Evolutionary conservation across 2,113 vertebrate genomes (phyloP).

Genomic region (Pao palembangensis): DNA sequence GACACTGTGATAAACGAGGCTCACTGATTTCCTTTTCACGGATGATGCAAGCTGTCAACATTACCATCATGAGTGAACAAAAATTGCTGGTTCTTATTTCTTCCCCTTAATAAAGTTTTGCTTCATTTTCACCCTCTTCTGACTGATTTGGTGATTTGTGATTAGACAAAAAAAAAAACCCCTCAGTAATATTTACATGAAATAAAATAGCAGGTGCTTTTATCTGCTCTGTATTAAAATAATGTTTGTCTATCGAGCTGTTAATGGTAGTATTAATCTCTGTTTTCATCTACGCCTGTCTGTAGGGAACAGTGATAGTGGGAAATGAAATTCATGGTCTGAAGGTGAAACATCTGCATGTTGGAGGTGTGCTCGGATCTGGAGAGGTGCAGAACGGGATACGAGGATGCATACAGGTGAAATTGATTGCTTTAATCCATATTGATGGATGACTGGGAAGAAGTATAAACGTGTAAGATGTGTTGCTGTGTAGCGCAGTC

Average conservation of each 20-base stretch:
- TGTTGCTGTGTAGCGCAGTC: background rate
- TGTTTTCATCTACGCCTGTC: conserved; percentile 8
- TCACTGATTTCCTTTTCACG: conserved; percentile 32
- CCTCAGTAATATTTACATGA: background rate
- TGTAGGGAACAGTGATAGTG: conserved; percentile 87
- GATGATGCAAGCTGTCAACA: conserved; percentile 16
- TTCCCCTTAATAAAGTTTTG: conserved; percentile 23
- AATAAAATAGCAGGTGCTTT: background rate
- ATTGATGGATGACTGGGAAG: background rate
- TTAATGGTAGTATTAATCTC: conserved; percentile 23
- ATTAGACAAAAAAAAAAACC: background rate
- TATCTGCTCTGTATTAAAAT: background rate
- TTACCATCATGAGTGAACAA: conserved; percentile 1
- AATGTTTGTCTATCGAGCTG: background rate
- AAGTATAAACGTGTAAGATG: background rate
- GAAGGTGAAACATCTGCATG: conserved; percentile 93
- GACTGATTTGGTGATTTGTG: background rate
- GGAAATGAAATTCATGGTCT: conserved; percentile 92
- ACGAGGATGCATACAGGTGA: conserved; percentile 94
- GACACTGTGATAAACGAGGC: conserved; percentile 18
- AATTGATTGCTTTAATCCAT: conserved; percentile 5
- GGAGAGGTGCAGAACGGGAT: conserved; percentile 89
- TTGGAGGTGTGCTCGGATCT: conserved; percentile 86
- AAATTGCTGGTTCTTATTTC: conserved; percentile 26
- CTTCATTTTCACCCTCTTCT: conserved; percentile 4